Percentiles rank a stretch among this genome's conserved stretches.
These are phyloP conservation scores for Epinotia bilunana DNA, from an alignment of 2,888 invertebrate genomes.

Conservation along the genomic window DNA sequence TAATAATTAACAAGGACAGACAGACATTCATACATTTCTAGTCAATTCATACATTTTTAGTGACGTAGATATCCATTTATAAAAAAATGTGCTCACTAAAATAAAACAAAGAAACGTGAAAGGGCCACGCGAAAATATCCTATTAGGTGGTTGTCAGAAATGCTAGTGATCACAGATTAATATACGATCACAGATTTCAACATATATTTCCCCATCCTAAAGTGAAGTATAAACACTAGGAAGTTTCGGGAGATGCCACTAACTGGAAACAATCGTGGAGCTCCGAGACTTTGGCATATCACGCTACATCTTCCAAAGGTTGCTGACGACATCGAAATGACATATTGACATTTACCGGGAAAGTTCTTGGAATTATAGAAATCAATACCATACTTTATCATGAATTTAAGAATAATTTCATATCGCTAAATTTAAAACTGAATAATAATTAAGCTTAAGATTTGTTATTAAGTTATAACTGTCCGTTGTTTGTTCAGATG, in stretches of 20 bases:
- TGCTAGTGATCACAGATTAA: background rate
- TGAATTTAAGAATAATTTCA: background rate
- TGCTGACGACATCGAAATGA: conserved; percentile 41
- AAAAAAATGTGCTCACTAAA: no score
- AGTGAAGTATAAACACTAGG: conserved; percentile 18
- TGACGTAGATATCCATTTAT: no score
- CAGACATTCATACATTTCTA: no score
- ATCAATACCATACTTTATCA: background rate
- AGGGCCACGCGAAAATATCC: no score
- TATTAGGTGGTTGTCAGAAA: no score
- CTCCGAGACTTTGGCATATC: conserved; percentile 57
- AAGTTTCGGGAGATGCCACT: conserved; percentile 25
- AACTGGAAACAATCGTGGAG: conserved; percentile 31
- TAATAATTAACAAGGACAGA: no score
- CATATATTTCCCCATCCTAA: conserved; percentile 5
- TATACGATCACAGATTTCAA: background rate
- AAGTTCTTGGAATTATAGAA: conserved; percentile 15
- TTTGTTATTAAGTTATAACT: background rate
- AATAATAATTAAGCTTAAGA: background rate
- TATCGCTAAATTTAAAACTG: background rate
- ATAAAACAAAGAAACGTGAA: no score
- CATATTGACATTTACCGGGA: conserved; percentile 40
- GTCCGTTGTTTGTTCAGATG: background rate
- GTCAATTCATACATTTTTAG: no score
- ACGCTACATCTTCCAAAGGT: conserved; percentile 50